A percentile compares a stretch with the other conserved stretches of the same genome.
Evolutionary conservation across 2,797 vertebrate genomes (phyloP).

Genomic region (Chrosomus eos): DNA sequence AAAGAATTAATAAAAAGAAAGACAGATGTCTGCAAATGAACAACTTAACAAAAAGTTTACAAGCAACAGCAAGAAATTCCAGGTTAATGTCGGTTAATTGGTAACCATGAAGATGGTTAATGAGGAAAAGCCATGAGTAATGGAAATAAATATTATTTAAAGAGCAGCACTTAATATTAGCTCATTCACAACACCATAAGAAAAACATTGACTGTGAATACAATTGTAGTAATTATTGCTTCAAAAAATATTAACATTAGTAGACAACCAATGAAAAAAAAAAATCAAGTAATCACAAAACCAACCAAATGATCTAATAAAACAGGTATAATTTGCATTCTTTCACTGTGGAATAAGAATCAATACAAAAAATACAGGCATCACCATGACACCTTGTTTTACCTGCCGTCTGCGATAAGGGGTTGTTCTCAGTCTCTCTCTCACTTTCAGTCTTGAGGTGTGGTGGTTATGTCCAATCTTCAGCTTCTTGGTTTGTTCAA

Average conservation of each 20-base stretch:
- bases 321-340: conserved; percentile 6
- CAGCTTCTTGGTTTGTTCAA: conserved; percentile 76
- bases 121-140: conserved; percentile 47
- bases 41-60: not conserved
- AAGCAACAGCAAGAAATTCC: not conserved
- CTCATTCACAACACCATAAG: not conserved
- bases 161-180: conserved; percentile 33
- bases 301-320: not conserved
- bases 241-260: conserved; percentile 7
- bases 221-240: conserved; percentile 4
- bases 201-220: not conserved
- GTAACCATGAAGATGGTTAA: conserved; percentile 20
- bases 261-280: not conserved
- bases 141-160: conserved; percentile 51
- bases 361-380: not conserved
- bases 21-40: not conserved
- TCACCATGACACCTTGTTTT: conserved; percentile 38
- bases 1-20: not conserved
- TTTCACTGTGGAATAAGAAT: conserved; percentile 14
- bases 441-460: conserved; percentile 49
- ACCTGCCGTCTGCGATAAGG: conserved; percentile 54
- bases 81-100: not conserved
- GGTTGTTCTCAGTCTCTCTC: conserved; percentile 49
- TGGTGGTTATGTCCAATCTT: conserved; percentile 72
- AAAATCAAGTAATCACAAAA: not conserved